A percentile compares a stretch with the other conserved stretches of the same genome.
Conservation (phyloP, 1,140 invertebrate genomes). For the Drosophila nigromelanica region DNA sequence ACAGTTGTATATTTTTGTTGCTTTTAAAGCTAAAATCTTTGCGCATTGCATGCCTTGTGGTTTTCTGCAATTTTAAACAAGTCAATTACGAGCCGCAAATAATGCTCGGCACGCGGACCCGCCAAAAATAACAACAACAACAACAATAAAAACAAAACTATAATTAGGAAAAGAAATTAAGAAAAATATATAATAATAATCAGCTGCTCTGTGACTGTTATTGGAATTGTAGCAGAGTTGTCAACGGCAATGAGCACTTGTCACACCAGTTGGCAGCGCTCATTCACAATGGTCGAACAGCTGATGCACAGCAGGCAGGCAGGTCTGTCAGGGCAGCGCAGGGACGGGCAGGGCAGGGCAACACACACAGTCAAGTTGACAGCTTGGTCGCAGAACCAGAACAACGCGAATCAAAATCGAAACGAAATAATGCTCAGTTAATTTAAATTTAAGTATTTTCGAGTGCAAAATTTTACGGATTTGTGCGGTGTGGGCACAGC, state of each 20-base stretch:
- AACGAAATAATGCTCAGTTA: slow-evolving; percentile 44
- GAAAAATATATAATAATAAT: not conserved
- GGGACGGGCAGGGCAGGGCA: too few relatives aligned
- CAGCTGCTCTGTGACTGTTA: slow-evolving; percentile 17
- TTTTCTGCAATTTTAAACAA: slow-evolving; percentile 74
- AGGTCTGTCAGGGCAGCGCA: too few relatives aligned
- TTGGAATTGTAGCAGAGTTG: slow-evolving; percentile 19
- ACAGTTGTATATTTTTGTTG: slow-evolving; percentile 44
- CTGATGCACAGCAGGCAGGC: slow-evolving; percentile 29
- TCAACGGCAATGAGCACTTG: slow-evolving; percentile 17
- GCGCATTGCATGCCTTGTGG: slow-evolving; percentile 66
- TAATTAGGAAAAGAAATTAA: slow-evolving; percentile 2
- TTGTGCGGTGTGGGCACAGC: slow-evolving; percentile 12
- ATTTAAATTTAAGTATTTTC: slow-evolving; percentile 34
- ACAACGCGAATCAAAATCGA: slow-evolving; percentile 44
- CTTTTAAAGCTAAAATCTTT: slow-evolving; percentile 17
- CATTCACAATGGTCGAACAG: slow-evolving; percentile 20
- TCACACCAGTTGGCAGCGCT: slow-evolving; percentile 36
- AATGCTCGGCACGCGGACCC: slow-evolving; percentile 50
- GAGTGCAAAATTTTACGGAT: slow-evolving; percentile 18
- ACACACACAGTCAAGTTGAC: slow-evolving; percentile 37
- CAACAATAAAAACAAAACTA: slow-evolving; percentile 1
- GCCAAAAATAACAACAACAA: slow-evolving; percentile 18
- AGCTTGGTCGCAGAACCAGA: slow-evolving; percentile 43
- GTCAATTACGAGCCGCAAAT: slow-evolving; percentile 71